These are phyloP conservation scores for Poeciliopsis presidionis DNA, from an alignment of 2,797 vertebrate species.

Conservation along the genomic window DNA sequence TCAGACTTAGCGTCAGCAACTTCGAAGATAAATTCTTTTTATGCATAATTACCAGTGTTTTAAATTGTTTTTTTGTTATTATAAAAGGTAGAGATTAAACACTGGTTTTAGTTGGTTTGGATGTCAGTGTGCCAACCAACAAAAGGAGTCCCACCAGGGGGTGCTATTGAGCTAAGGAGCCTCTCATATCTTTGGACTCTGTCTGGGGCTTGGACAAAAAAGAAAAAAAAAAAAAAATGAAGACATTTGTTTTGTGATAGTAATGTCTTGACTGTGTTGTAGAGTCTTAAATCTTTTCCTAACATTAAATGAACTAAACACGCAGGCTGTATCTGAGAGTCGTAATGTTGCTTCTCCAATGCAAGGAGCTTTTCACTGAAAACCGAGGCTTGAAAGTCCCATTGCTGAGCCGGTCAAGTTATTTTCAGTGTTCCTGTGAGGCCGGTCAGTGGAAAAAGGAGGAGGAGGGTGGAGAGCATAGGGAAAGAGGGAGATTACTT, in stretches of 20 bases:
- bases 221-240: slow-evolving; percentile 66
- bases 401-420: slow-evolving; percentile 81
- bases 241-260: slow-evolving; percentile 78
- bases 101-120: slow-evolving; percentile 65
- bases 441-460: slow-evolving; percentile 72
- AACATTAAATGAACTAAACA: slow-evolving; percentile 53
- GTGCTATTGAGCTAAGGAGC: slow-evolving; percentile 89
- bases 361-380: slow-evolving; percentile 64
- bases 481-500: slow-evolving; percentile 45
- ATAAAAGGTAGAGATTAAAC: slow-evolving; percentile 61
- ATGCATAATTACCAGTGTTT: slow-evolving; percentile 50
- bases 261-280: slow-evolving; percentile 72
- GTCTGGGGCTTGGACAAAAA: slow-evolving; percentile 67
- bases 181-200: slow-evolving; percentile 48
- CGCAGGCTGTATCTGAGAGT: slow-evolving; percentile 48
- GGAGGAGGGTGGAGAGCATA: slow-evolving; percentile 41
- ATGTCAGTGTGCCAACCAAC: slow-evolving; percentile 69
- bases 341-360: slow-evolving; percentile 43
- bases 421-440: slow-evolving; percentile 83
- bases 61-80: slow-evolving; percentile 58
- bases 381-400: slow-evolving; percentile 78
- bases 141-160: slow-evolving; percentile 86
- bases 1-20: slow-evolving; percentile 42
- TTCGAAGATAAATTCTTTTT: slow-evolving; percentile 43
- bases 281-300: slow-evolving; percentile 63